Conservation (phyloP, 2,797 vertebrate genomes). For the Acipenser ruthenus region DNA sequence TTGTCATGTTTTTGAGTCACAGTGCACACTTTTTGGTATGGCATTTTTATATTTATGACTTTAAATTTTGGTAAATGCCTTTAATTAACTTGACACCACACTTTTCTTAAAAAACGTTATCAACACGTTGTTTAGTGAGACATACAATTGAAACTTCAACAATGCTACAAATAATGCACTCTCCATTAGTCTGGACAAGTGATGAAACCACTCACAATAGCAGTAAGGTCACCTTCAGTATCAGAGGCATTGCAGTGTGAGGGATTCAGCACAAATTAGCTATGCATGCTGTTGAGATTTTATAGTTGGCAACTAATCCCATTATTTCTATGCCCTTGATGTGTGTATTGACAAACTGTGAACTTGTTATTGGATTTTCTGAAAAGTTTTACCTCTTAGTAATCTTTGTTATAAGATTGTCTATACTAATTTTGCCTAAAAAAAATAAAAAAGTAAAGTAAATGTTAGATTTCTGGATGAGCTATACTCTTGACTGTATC, state of each 20-base stretch:
- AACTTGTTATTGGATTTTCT: constrained; percentile 31
- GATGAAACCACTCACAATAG: constrained; percentile 12
- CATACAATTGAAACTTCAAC: constrained; percentile 16
- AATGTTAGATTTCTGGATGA: constrained; percentile 19
- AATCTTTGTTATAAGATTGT: constrained; percentile 20
- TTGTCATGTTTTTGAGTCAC: no score
- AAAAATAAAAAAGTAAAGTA: constrained; percentile 7
- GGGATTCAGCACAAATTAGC: constrained; percentile 31
- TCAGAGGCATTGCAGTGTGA: constrained; percentile 19
- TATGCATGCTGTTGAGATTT: constrained; percentile 34
- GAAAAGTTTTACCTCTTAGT: constrained; percentile 4
- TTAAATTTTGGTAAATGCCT: no score
- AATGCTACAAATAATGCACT: constrained; percentile 18
- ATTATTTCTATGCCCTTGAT: constrained; percentile 37
- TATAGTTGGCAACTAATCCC: constrained; percentile 34
- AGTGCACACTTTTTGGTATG: no score
- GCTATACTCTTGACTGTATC: constrained; percentile 18
- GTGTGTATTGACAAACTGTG: constrained; percentile 34
- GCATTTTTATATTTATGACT: no score
- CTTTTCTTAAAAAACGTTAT: no score
- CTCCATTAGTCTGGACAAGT: constrained; percentile 4
- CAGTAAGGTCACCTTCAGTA: constrained; percentile 36
- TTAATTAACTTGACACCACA: no score
- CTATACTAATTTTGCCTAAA: constrained; percentile 18
- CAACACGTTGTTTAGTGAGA: not conserved